These are phyloP conservation scores for Oceanodroma leucorhoa DNA, from an alignment of 2,797 vertebrate species.

Conservation along the genomic window DNA sequence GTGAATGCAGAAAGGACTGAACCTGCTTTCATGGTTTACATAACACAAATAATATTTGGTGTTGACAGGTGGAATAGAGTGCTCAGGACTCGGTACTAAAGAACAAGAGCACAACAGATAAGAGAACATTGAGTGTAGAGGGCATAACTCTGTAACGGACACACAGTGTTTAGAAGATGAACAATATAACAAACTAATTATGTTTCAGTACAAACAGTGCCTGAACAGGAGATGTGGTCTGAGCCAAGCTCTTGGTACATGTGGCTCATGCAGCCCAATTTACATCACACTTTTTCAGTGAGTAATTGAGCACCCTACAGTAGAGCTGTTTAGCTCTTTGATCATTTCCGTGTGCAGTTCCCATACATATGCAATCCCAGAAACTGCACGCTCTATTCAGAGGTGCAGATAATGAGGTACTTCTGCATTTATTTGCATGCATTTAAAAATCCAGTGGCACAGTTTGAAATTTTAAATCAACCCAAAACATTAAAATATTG, in stretches of 20 bases:
- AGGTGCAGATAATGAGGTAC: not conserved
- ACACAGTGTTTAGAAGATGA: not conserved
- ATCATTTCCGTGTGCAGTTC: not conserved
- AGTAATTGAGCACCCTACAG: not conserved
- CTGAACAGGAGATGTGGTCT: not conserved
- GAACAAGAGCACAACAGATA: constrained; percentile 26
- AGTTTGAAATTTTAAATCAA: not conserved
- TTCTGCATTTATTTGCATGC: not conserved
- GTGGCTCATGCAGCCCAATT: not conserved
- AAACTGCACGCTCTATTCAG: not conserved
- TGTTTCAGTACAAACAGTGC: constrained; percentile 36
- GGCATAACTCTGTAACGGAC: not conserved
- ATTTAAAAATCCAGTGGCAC: not conserved
- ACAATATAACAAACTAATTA: constrained; percentile 37
- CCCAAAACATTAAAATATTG: not conserved
- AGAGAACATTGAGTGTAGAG: not conserved
- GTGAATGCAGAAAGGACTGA: not conserved
- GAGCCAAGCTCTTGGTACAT: not conserved
- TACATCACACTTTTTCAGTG: not conserved
- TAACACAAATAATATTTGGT: not conserved
- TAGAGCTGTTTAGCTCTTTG: not conserved
- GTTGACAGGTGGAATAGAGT: constrained; percentile 18
- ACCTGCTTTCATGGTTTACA: not conserved
- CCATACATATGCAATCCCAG: not conserved
- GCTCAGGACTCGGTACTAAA: not conserved